phyloP scores from a whole-genome alignment of 2,888 invertebrate genomes.

The Psylliodes chrysocephalus region DNA sequence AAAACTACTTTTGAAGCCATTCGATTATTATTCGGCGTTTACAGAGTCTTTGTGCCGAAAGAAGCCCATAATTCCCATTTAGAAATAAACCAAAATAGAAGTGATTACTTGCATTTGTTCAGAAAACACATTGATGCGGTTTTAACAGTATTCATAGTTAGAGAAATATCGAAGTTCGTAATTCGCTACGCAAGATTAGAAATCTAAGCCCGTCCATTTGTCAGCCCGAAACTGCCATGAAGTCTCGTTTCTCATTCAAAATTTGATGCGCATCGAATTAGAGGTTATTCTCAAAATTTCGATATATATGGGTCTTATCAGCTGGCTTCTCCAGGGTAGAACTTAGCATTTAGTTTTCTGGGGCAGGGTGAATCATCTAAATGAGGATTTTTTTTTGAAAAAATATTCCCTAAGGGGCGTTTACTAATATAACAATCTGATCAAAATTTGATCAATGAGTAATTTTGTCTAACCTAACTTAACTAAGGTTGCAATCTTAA shows the following conservation, averaged over 20 bases:
- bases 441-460: too few relatives aligned
- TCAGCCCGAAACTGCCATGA: slow-evolving; percentile 36
- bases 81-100: slow-evolving; percentile 19
- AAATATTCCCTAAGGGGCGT: too few relatives aligned
- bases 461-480: too few relatives aligned
- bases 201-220: slow-evolving; percentile 42
- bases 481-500: too few relatives aligned
- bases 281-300: slow-evolving; percentile 28
- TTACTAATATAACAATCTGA: too few relatives aligned
- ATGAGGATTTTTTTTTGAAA: too few relatives aligned
- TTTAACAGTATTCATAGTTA: neutral
- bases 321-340: slow-evolving; percentile 14
- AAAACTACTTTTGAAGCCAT: too few relatives aligned
- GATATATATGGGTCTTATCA: slow-evolving; percentile 35
- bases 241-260: slow-evolving; percentile 27
- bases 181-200: slow-evolving; percentile 47
- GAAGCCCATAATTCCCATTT: neutral
- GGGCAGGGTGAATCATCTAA: too few relatives aligned
- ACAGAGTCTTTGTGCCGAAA: neutral
- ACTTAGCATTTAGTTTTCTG: too few relatives aligned
- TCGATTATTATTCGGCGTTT: neutral
- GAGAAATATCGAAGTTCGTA: slow-evolving; percentile 20
- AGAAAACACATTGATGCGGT: neutral
- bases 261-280: slow-evolving; percentile 43
- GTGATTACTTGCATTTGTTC: slow-evolving; percentile 5